Conservation (phyloP, 53 echinoderm and acorn worm species). For the Glandiceps talaboti region DNA sequence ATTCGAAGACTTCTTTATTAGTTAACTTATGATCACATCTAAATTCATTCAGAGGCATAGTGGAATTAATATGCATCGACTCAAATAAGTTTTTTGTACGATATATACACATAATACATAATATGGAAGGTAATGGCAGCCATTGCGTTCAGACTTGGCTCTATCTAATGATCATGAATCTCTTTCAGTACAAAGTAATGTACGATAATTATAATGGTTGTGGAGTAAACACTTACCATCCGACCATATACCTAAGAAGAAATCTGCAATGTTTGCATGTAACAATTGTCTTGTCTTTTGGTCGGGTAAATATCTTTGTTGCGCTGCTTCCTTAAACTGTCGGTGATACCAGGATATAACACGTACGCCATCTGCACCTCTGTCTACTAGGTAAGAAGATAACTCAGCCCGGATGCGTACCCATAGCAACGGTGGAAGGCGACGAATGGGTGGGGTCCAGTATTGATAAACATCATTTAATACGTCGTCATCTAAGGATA, state of each 20-base stretch:
- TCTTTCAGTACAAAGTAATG: too few species aligned
- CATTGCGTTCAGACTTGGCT: too few species aligned
- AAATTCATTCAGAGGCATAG: too few species aligned
- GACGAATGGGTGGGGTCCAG: constrained; percentile 80
- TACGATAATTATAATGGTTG: too few species aligned
- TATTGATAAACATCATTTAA: constrained; percentile 97
- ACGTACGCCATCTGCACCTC: constrained; percentile 79
- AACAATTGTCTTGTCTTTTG: constrained; percentile 15
- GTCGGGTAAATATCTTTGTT: constrained; percentile 62
- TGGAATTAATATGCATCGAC: too few species aligned
- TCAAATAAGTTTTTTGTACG: too few species aligned
- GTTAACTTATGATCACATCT: too few species aligned
- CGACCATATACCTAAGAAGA: constrained; percentile 74
- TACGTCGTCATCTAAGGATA: constrained; percentile 90
- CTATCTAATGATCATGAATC: too few species aligned
- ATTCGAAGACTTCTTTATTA: too few species aligned
- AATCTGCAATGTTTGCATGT: constrained; percentile 65
- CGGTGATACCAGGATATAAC: constrained; percentile 88
- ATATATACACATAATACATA: too few species aligned
- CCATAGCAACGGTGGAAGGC: constrained; percentile 80
- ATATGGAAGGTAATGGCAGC: too few species aligned
- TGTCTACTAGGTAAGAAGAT: constrained; percentile 76
- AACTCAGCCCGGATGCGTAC: constrained; percentile 80
- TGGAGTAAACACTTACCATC: constrained; percentile 26
- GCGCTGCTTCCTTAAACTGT: constrained; percentile 80